Base-by-base conservation (phyloP, 1,140 invertebrate species). In the Halictus rubicundus region DNA sequence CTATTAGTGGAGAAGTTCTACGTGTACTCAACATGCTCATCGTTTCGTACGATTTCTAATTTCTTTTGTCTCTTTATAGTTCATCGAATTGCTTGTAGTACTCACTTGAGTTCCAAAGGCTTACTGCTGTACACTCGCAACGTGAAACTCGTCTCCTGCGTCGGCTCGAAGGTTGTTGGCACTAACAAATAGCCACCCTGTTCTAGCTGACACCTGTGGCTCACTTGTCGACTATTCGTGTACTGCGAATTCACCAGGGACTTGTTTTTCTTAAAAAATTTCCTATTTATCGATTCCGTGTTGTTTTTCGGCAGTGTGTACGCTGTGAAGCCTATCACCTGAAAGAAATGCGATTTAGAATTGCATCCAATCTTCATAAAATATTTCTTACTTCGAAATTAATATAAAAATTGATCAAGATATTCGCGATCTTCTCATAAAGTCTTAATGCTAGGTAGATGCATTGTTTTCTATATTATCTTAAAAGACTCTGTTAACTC, bases 251-350 rank as follows among this genome's bases (percentile, higher is more conserved):
- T 98, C 10, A 98, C 95, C 64, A 97, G 94, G 25, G 97, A 97
- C 86, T 98, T 98, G 82, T 97, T 97, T 84, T 96, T 97, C 91
- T 97, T 98, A 88, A 98, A 98, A 89, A 97, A 98, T 21, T 95
- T 92, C 89, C 95, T 95, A 66, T 95, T 95, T 84, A 96, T 95
- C 16, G 94, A 95, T 87, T 96, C 95, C 14, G 94, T 94, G 74
- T 90, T 95, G 82, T 93, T 95, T 90, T 97, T 97, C 79, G 96
- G 95, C 85, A 97, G 93, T 61, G 95, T 96, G 90, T 98, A 98
- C 21, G 97, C 95, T 59, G 97, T 97, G 89, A 98, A 98, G n/a
- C 97, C 98, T 83, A 98, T 97, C 0, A 98, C 97, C 94, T 95
- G 83, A 10, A 87, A 87, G 27, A 59, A 42, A 74, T 61, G 4